Conservation (phyloP, 2,797 vertebrate species). For the Fratercula arctica region DNA sequence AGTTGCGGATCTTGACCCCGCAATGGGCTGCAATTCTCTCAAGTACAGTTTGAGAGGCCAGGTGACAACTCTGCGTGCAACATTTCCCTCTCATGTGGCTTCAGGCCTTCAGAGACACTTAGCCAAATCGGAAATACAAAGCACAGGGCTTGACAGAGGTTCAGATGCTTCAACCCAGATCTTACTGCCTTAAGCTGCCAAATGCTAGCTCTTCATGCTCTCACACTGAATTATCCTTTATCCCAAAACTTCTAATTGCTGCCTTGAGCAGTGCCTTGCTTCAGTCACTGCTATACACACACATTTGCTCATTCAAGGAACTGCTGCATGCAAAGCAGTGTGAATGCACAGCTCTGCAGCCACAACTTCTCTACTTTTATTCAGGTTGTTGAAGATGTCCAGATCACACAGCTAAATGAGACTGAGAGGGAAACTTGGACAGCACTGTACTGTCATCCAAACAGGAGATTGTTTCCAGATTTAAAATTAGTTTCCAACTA, state of each 20-base stretch:
- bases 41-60: background rate
- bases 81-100: background rate
- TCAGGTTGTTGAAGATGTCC: slow-evolving; percentile 3
- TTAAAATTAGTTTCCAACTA: background rate
- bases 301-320: background rate
- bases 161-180: background rate
- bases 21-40: background rate
- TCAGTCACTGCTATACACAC: background rate
- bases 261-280: background rate
- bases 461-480: background rate
- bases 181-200: background rate
- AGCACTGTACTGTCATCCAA: background rate
- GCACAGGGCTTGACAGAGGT: background rate
- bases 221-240: background rate
- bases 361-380: background rate
- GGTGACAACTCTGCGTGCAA: background rate
- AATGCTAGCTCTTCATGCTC: background rate
- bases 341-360: background rate
- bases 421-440: background rate
- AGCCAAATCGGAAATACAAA: background rate
- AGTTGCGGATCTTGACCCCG: background rate
- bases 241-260: background rate
- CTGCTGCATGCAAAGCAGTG: rapidly evolving
- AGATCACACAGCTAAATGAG: background rate
- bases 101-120: background rate